Conservation (phyloP, 2,113 vertebrate genomes). For the Brachypodius melanocephalos region DNA sequence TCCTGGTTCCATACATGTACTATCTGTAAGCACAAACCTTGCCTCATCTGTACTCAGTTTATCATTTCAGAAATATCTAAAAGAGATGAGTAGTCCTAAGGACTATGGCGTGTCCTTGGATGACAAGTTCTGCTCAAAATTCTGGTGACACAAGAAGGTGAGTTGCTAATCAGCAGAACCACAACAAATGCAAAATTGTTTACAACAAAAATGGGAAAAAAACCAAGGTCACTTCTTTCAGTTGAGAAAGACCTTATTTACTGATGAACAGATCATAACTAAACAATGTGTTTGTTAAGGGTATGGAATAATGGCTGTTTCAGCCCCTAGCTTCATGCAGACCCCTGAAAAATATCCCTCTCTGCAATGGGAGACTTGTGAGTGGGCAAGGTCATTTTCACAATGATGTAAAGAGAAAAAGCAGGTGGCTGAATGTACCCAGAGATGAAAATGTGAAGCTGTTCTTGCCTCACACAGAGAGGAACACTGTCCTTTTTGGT, state of each 20-base stretch:
- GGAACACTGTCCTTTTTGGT: background rate
- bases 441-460: background rate
- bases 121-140: background rate
- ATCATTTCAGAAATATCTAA: background rate
- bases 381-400: background rate
- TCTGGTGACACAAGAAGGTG: background rate
- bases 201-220: background rate
- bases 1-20: background rate
- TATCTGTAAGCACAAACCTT: background rate
- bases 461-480: background rate
- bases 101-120: background rate
- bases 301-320: background rate
- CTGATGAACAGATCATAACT: background rate
- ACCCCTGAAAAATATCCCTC: background rate
- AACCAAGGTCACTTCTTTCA: background rate
- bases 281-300: background rate
- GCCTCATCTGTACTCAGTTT: background rate
- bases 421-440: fast-evolving
- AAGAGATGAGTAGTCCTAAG: background rate
- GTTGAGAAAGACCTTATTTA: background rate
- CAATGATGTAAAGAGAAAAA: background rate
- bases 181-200: background rate
- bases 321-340: background rate
- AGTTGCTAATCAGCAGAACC: background rate
- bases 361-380: background rate